phyloP scores from a whole-genome alignment of 2,797 vertebrate species.

The Leucoraja ocellata region DNA sequence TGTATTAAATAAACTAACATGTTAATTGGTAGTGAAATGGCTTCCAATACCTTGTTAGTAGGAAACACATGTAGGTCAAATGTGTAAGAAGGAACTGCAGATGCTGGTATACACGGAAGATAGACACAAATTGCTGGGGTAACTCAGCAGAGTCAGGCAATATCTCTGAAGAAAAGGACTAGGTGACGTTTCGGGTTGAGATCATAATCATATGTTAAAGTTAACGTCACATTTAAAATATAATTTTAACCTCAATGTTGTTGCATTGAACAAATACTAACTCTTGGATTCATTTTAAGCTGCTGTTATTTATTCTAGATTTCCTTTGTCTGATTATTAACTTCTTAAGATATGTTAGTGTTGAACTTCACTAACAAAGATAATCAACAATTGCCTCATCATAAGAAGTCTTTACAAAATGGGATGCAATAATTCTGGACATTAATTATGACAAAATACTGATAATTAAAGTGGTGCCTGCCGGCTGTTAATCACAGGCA shows the following conservation, averaged over 20 bases:
- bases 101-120: too few relatives aligned
- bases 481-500: not conserved
- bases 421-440: not conserved
- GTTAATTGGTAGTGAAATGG: not conserved
- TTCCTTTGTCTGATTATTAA: not conserved
- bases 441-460: not conserved
- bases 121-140: too few relatives aligned
- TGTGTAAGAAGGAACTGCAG: too few relatives aligned
- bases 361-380: too few relatives aligned
- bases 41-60: not conserved
- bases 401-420: not conserved
- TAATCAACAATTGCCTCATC: too few relatives aligned
- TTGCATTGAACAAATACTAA: not conserved
- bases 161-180: too few relatives aligned
- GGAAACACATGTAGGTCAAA: not conserved
- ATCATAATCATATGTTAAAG: not conserved
- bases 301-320: not conserved
- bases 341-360: not conserved
- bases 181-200: too few relatives aligned
- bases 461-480: not conserved
- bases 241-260: not conserved
- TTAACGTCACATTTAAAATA: not conserved
- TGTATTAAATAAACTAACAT: not conserved
- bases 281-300: not conserved
- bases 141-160: too few relatives aligned